Conservation (phyloP, 2,888 invertebrate genomes). For the Coelopa pilipes region DNA sequence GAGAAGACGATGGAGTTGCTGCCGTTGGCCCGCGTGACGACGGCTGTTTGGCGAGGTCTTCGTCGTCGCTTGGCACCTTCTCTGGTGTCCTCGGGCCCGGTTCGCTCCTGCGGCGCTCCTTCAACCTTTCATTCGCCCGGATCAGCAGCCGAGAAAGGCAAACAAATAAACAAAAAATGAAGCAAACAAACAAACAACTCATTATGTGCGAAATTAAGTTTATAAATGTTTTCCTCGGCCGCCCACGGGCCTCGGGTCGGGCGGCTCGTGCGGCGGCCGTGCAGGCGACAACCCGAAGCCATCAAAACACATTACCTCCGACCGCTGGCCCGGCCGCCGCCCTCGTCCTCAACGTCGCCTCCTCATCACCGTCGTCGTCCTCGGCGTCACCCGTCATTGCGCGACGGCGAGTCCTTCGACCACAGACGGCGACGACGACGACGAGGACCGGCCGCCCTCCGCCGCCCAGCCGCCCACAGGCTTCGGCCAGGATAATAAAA, state of each 20-base stretch:
- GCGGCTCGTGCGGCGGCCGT: constrained; percentile 1
- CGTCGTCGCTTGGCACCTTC: too few species aligned
- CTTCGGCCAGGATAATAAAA: constrained; percentile 50
- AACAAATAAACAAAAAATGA: constrained; percentile 55
- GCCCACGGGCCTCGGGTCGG: too few species aligned
- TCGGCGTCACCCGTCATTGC: constrained; percentile 17
- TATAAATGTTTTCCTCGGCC: constrained; percentile 61
- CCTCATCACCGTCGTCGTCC: too few species aligned
- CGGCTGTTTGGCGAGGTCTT: too few species aligned
- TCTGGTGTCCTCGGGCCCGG: too few species aligned
- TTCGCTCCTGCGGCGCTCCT: too few species aligned
- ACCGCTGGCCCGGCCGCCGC: background rate
- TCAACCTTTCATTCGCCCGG: too few species aligned
- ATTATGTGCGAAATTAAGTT: constrained; percentile 65
- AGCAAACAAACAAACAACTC: constrained; percentile 55
- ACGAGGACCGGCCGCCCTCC: background rate
- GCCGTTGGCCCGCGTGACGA: too few species aligned
- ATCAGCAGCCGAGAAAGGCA: background rate
- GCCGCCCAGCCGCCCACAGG: constrained; percentile 4
- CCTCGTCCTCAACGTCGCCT: background rate
- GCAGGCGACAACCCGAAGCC: constrained; percentile 27
- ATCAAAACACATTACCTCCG: background rate
- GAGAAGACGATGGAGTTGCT: too few species aligned
- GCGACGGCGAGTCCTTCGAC: constrained; percentile 12
- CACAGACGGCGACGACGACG: background rate